Evolutionary conservation across 2,888 invertebrate genomes (phyloP).

Genomic region (Dioctria rufipes): DNA sequence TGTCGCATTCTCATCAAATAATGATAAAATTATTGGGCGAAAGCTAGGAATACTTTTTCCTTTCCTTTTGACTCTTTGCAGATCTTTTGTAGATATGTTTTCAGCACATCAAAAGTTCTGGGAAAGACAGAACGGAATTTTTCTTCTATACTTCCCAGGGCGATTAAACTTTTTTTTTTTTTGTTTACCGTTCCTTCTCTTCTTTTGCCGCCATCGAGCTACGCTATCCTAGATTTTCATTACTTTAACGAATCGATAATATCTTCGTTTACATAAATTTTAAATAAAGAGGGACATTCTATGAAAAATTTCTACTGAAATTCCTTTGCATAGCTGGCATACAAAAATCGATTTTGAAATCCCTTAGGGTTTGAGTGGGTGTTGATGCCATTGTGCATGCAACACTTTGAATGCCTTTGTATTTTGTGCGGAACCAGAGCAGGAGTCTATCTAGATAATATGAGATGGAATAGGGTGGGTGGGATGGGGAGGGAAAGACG

Average conservation of each 20-base stretch:
- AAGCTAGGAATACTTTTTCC: background rate
- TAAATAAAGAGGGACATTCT: constrained; percentile 14
- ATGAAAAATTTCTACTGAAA: constrained; percentile 21
- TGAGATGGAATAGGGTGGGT: background rate
- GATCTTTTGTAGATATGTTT: background rate
- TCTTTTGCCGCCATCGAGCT: background rate
- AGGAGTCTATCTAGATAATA: background rate
- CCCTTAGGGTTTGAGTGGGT: background rate
- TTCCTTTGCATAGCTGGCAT: background rate
- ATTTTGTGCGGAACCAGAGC: background rate
- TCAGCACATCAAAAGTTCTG: background rate
- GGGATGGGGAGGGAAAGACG: background rate
- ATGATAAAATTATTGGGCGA: background rate
- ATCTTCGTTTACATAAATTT: constrained; percentile 41
- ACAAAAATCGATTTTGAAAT: constrained; percentile 42
- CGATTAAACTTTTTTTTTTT: background rate
- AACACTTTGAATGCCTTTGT: constrained; percentile 34
- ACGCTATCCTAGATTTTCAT: constrained; percentile 17
- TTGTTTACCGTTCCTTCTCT: background rate
- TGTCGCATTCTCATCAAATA: background rate
- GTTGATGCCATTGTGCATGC: constrained; percentile 32
- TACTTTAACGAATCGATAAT: constrained; percentile 44
- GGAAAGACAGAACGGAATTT: background rate
- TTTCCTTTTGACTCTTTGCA: background rate
- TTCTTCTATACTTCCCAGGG: background rate